Percentiles rank a stretch among this genome's conserved stretches.
Conservation (phyloP, 1,140 invertebrate genomes). For the Parapsyche elsis region DNA sequence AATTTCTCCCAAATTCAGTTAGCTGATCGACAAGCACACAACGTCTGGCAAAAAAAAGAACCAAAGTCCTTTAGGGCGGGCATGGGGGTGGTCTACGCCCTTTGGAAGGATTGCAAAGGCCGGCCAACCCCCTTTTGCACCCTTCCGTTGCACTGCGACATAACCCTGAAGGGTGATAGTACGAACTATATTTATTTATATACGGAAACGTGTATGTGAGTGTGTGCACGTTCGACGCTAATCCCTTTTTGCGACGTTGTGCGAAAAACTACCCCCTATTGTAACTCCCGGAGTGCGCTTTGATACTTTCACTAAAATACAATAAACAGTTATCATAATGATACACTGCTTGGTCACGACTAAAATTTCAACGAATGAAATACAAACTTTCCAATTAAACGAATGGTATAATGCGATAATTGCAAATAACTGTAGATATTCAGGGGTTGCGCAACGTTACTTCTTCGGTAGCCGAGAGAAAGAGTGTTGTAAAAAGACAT, state of each 20-base stretch:
- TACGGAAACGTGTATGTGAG: neutral
- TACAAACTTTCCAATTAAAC: no score
- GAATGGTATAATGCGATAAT: no score
- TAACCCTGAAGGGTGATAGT: neutral
- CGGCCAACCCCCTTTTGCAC: constrained; percentile 43
- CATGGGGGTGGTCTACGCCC: constrained; percentile 21
- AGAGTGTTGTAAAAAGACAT: constrained; percentile 8
- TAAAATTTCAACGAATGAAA: no score
- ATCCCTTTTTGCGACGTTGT: constrained; percentile 23
- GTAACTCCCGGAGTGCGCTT: neutral
- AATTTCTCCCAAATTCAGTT: no score
- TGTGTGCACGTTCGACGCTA: neutral
- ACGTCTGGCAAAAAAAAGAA: no score
- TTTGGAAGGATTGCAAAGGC: constrained; percentile 49
- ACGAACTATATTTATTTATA: neutral
- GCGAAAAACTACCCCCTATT: neutral
- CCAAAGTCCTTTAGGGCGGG: neutral
- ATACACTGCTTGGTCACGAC: no score
- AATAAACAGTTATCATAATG: neutral
- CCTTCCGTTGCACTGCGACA: constrained; percentile 38
- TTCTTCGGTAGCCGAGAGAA: neutral
- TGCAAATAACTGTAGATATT: neutral
- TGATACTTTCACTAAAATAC: constrained; percentile 1
- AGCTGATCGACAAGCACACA: no score
- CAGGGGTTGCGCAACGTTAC: neutral